phyloP scores from a whole-genome alignment of 2,888 invertebrate genomes.

The Oscheius sp. region DNA sequence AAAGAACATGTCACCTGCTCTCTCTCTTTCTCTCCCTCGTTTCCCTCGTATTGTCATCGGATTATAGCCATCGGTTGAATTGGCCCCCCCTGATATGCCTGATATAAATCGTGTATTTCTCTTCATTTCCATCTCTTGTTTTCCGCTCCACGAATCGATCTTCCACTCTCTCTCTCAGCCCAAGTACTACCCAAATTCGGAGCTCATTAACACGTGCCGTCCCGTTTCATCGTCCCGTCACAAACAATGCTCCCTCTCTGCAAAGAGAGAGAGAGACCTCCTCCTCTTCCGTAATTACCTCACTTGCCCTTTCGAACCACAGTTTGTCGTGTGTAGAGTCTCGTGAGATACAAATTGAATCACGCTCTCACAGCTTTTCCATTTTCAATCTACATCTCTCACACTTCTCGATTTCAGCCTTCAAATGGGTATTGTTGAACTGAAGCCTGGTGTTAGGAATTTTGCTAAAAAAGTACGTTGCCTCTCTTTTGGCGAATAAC shows the following conservation, averaged over 20 bases:
- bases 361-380: conserved; percentile 15
- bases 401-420: background rate
- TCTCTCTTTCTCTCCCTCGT: conserved; percentile 8
- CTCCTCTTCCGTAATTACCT: conserved; percentile 14
- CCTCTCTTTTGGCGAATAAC: background rate
- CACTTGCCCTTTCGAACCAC: background rate
- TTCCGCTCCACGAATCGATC: background rate
- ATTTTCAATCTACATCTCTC: conserved; percentile 5
- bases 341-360: background rate
- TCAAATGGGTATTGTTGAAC: background rate
- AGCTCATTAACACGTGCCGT: conserved; percentile 17
- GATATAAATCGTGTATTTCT: background rate
- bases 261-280: too few species aligned
- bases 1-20: too few species aligned
- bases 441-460: background rate
- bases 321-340: background rate
- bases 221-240: background rate
- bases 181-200: conserved; percentile 15
- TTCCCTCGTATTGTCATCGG: conserved; percentile 1
- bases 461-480: background rate
- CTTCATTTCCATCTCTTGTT: conserved; percentile 13
- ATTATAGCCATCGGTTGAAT: background rate
- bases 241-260: background rate
- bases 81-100: background rate
- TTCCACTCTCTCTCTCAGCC: conserved; percentile 2